Percentiles rank a stretch among this genome's conserved stretches.
These are phyloP conservation scores for Eristalis pertinax DNA, from an alignment of 2,888 invertebrate genomes.

Conservation along the genomic window DNA sequence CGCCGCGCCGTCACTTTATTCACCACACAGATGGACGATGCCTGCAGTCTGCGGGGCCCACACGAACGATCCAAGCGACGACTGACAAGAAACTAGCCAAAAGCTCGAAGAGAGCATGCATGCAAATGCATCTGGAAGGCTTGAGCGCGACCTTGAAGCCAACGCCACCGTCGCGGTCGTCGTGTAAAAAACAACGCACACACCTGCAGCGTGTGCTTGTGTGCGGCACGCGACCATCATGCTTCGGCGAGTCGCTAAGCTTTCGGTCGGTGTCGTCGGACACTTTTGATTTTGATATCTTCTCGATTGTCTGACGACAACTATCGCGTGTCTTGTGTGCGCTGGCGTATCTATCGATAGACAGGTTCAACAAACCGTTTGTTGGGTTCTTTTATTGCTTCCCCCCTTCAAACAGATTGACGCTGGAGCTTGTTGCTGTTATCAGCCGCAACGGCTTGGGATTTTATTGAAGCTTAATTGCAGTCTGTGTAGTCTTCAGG, in stretches of 20 bases:
- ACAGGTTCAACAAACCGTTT: constrained; percentile 32
- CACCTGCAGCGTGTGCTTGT: neutral
- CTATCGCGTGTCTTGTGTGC: neutral
- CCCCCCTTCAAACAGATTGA: neutral
- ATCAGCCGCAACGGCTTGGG: neutral
- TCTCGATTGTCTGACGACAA: neutral
- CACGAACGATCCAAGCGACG: constrained; percentile 42
- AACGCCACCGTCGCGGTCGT: neutral
- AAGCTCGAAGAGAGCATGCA: constrained; percentile 26
- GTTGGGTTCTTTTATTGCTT: neutral
- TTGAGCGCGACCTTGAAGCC: neutral
- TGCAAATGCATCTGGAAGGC: neutral
- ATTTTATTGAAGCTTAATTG: constrained; percentile 22
- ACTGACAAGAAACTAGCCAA: constrained; percentile 45
- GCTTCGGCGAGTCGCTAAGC: neutral
- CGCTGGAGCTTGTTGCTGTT: constrained; percentile 4
- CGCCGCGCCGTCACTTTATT: no score
- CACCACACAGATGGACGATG: no score
- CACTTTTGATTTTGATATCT: constrained; percentile 3
- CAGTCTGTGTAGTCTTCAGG: neutral
- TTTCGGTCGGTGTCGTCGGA: neutral
- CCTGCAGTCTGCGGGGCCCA: no score
- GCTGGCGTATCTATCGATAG: neutral
- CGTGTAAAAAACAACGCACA: neutral
- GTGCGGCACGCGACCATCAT: constrained; percentile 42